Conservation (phyloP, 2,797 vertebrate species). For the Avahi laniger region DNA sequence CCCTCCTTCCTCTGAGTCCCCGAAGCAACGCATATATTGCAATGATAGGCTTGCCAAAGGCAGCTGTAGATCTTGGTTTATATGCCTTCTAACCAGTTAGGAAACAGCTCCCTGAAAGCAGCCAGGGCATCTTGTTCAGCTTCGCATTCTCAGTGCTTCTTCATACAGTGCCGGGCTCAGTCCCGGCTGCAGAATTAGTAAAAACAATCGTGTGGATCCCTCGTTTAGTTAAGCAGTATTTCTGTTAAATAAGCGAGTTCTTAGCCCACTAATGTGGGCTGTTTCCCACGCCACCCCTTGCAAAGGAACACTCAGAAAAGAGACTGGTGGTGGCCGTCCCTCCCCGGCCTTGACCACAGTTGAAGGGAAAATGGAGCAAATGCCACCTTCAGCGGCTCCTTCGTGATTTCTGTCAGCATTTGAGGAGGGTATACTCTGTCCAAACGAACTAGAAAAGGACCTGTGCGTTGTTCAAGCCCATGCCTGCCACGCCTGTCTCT, state of each 20-base stretch:
- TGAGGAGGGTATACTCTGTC: not conserved
- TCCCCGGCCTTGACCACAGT: not conserved
- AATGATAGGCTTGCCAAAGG: not conserved
- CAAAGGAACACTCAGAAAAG: not conserved
- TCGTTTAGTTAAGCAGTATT: not conserved
- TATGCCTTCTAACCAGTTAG: not conserved
- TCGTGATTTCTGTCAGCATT: not conserved
- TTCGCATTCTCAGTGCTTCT: not conserved
- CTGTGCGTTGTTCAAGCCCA: not conserved
- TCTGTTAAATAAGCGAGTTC: not conserved
- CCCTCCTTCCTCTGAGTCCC: not conserved
- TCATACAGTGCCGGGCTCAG: not conserved
- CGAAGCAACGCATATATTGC: not conserved
- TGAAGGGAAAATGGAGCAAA: not conserved
- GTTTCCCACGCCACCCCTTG: not conserved
- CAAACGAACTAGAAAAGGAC: not conserved
- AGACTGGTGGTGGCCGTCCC: not conserved
- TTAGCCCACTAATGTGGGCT: not conserved
- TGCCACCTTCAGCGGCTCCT: not conserved
- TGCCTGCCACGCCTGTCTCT: not conserved
- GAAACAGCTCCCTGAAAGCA: not conserved
- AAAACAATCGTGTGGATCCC: not conserved
- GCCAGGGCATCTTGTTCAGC: not conserved
- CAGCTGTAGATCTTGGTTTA: not conserved
- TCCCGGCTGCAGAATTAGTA: not conserved